phyloP scores from a whole-genome alignment of 2,888 invertebrate species.

The Lasioglossum pauxillum region DNA sequence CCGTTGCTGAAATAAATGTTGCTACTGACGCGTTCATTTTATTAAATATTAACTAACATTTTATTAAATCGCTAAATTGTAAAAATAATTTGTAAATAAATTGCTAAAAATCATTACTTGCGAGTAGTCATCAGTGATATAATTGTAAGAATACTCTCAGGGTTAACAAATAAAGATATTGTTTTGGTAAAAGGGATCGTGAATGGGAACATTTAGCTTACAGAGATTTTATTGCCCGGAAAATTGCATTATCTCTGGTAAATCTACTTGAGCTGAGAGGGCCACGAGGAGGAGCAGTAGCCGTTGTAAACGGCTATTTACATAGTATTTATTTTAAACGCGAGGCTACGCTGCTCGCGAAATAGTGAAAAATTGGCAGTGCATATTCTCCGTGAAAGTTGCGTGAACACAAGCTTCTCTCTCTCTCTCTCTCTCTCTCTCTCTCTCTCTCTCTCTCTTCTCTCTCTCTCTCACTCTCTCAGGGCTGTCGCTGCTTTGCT shows the following conservation, averaged over 20 bases:
- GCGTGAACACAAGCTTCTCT: background rate
- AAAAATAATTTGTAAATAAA: too few relatives aligned
- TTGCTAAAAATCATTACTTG: too few relatives aligned
- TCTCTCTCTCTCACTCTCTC: background rate
- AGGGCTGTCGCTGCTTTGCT: constrained; percentile 1
- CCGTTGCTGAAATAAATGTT: background rate
- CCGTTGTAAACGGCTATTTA: background rate
- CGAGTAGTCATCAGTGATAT: too few relatives aligned
- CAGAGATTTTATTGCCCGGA: too few relatives aligned
- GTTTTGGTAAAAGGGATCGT: too few relatives aligned
- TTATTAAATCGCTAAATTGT: too few relatives aligned
- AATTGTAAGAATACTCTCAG: too few relatives aligned
- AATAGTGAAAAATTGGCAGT: constrained; percentile 35
- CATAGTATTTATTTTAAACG: background rate
- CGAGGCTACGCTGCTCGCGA: background rate
- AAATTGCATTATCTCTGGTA: background rate
- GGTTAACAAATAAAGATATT: too few relatives aligned
- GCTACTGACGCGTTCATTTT: background rate
- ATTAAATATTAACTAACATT: too few relatives aligned
- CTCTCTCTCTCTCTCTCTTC: background rate
- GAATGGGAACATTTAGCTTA: too few relatives aligned
- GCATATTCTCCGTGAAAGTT: background rate
- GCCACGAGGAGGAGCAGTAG: background rate
- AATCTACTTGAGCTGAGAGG: background rate
- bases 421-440: background rate